Conservation (phyloP, 2,888 invertebrate species). For the Drosophila falleni region DNA sequence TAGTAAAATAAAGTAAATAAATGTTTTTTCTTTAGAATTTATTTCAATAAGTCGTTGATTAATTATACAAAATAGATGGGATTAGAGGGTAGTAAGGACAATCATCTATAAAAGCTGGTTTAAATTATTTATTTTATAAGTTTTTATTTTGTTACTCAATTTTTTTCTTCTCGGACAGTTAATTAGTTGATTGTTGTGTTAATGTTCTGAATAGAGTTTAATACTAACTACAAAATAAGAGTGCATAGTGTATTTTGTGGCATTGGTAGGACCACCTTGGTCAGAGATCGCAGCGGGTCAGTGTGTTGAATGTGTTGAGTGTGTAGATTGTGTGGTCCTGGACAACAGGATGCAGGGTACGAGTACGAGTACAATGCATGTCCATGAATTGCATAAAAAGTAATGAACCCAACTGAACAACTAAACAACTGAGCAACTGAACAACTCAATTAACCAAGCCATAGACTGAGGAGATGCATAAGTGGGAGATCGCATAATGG, state of each 20-base stretch:
- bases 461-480: conserved; percentile 55
- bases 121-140: background rate
- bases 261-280: conserved; percentile 44
- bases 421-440: conserved; percentile 18
- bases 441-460: conserved; percentile 73
- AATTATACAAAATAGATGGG: no score
- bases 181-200: background rate
- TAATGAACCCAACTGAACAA: conserved; percentile 49
- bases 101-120: no score
- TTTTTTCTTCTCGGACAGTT: background rate
- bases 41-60: no score
- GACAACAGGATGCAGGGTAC: conserved; percentile 70
- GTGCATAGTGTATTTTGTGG: background rate
- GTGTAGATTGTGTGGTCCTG: conserved; percentile 73
- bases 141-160: background rate
- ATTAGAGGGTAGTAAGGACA: no score
- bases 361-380: conserved; percentile 68
- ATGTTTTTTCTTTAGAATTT: no score
- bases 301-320: conserved; percentile 5
- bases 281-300: conserved; percentile 47
- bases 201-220: background rate
- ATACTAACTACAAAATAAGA: background rate
- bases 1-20: no score
- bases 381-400: conserved; percentile 78
- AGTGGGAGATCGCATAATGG: conserved; percentile 46